A percentile compares a stretch with the other conserved stretches of the same genome.
phyloP scores from a whole-genome alignment of 2,888 invertebrate genomes.

The Drosophila parthenogenetica region DNA sequence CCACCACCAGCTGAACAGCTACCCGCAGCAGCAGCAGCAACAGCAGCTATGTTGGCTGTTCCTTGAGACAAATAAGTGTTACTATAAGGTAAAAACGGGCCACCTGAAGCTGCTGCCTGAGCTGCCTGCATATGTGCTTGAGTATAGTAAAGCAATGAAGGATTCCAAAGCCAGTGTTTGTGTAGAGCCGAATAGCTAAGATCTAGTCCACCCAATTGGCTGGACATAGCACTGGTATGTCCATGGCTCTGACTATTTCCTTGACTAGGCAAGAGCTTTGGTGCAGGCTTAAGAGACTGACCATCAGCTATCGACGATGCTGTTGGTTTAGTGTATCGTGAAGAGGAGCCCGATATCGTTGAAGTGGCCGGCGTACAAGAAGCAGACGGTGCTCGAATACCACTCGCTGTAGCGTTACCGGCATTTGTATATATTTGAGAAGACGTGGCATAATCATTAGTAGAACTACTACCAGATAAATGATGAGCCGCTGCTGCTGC shows the following conservation, averaged over 20 bases:
- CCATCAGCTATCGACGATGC: constrained; percentile 41
- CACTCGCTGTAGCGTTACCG: not conserved
- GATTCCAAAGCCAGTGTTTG: constrained; percentile 85
- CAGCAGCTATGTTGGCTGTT: constrained; percentile 51
- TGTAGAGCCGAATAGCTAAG: constrained; percentile 82
- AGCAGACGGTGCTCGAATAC: constrained; percentile 35
- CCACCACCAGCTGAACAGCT: constrained; percentile 59
- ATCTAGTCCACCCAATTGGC: constrained; percentile 78
- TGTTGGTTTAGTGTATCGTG: constrained; percentile 48
- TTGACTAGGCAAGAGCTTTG: constrained; percentile 74
- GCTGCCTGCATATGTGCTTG: constrained; percentile 77
- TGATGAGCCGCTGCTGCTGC: constrained; percentile 80
- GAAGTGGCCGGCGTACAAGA: constrained; percentile 40
- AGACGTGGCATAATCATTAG: constrained; percentile 44
- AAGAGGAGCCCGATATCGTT: constrained; percentile 34
- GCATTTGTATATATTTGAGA: constrained; percentile 50
- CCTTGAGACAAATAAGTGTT: constrained; percentile 61
- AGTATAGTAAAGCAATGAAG: constrained; percentile 84
- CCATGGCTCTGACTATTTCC: constrained; percentile 41
- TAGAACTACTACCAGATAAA: constrained; percentile 33
- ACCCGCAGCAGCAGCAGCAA: constrained; percentile 55
- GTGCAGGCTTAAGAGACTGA: constrained; percentile 81
- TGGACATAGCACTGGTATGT: constrained; percentile 45
- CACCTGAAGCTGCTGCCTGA: constrained; percentile 60
- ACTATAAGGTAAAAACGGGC: constrained; percentile 73